These are phyloP conservation scores for Bradypus variegatus DNA, from an alignment of 2,797 vertebrate species.

Conservation along the genomic window DNA sequence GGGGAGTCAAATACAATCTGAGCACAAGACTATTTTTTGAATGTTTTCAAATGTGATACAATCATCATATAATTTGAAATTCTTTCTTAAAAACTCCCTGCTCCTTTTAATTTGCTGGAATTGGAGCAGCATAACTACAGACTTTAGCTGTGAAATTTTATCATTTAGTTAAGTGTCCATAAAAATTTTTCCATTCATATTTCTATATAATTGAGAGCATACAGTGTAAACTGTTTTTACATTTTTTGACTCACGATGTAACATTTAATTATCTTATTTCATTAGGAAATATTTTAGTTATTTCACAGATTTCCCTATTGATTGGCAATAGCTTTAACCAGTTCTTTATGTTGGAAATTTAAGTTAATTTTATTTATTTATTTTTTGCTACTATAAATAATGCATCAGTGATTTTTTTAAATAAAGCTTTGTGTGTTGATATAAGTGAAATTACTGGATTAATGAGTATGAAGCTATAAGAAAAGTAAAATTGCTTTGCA, in stretches of 20 bases:
- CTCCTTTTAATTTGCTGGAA: not conserved
- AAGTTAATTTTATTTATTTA: not conserved
- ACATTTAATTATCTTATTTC: not conserved
- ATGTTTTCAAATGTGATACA: not conserved
- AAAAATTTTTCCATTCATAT: constrained; percentile 25
- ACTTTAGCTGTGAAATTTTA: not conserved
- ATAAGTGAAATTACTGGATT: not conserved
- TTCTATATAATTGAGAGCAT: constrained; percentile 9
- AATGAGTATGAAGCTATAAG: not conserved
- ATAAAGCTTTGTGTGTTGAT: not conserved
- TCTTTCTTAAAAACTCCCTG: not conserved
- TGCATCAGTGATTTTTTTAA: not conserved
- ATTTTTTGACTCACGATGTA: not conserved
- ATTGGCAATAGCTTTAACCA: not conserved
- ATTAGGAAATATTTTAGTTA: constrained; percentile 25
- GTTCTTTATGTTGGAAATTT: constrained; percentile 6
- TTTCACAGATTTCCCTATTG: not conserved
- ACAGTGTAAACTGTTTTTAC: not conserved
- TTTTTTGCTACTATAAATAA: not conserved
- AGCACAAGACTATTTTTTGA: not conserved
- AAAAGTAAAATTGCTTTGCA: not conserved
- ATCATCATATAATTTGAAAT: not conserved
- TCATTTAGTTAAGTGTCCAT: constrained; percentile 1
- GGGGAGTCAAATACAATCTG: not conserved
- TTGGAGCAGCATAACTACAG: not conserved